Evolutionary conservation across 2,888 invertebrate species (phyloP), one percentile per base, ranked within the genome.

Genomic region (Macrostomum cliftonense): DNA sequence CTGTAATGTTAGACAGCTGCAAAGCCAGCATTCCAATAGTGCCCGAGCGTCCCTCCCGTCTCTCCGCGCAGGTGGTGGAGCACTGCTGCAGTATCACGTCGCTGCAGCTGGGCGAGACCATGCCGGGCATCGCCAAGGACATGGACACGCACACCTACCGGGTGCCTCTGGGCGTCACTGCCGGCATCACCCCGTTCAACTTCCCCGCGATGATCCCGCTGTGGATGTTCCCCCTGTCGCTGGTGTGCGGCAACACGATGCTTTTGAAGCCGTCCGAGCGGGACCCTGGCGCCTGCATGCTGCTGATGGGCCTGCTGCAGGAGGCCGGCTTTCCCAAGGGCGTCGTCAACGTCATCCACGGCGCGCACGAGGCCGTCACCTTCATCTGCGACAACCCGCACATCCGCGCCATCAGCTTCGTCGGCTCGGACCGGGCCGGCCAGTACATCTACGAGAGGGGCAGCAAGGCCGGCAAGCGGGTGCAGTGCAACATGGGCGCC

Each of bases 141-240:
- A 91, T 99, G 89, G 97, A 99, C 71, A 87, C 87, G 1, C 79
- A 83, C 57, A 85, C 88, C 12, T 83, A 85, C 68, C 81, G 87
- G 58, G 74, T 84, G 43, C 97, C 97, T 0, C 73, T 97, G 1
- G 97, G 97, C 40, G 84, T 91, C 1, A 83, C 82, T 17, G 87
- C 82, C 62, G 91, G 93, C 45, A 88, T 95, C 60, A 83, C 88
- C n/a, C 93, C 93, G 0, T 95, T 95, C 71, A 95, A 95, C 71
- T 97, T 95, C 72, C 97, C 97, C 0, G 95, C 95, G 36, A 97
- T 97, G 97, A 91, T 97, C 58, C 97, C 97, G 0, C 75, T 97
- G 4, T 97, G 97, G 95, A 77, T 78, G 77, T 77, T 77, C 62
- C 77, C 77, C 11, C 82, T 77, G 59, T 74, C 77, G 1, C 55